Conservation (phyloP, 2,797 vertebrate genomes). For the Phoeniculus purpureus region DNA sequence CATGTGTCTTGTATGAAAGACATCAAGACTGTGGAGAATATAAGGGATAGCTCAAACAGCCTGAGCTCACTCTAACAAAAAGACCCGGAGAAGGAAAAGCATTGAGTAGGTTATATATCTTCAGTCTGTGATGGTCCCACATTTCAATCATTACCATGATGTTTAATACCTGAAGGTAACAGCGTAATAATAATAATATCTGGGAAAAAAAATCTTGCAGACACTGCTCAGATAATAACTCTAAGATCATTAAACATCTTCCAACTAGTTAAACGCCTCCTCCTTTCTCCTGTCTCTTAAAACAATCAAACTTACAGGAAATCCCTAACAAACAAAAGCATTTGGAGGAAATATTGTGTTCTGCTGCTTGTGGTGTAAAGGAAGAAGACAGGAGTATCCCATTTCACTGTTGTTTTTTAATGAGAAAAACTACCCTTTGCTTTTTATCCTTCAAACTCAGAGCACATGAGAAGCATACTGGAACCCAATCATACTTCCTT, state of each 20-base stretch:
- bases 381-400: conserved; percentile 63
- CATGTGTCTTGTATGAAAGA: not conserved
- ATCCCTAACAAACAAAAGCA: conserved; percentile 31
- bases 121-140: not conserved
- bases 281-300: conserved; percentile 16
- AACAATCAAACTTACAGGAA: conserved; percentile 47
- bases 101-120: not conserved
- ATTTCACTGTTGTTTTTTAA: conserved; percentile 73
- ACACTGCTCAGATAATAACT: not conserved
- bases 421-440: conserved; percentile 74
- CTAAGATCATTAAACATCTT: not conserved
- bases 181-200: not conserved
- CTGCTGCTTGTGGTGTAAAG: conserved; percentile 48
- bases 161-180: not conserved
- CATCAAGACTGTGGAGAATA: not conserved
- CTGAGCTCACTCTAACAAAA: not conserved
- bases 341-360: conserved; percentile 55
- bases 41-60: not conserved
- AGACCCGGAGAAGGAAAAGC: not conserved
- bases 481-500: conserved; percentile 73
- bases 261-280: conserved; percentile 3
- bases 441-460: conserved; percentile 77
- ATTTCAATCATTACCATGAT: too few species aligned
- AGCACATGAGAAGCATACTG: conserved; percentile 64
- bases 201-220: conserved; percentile 17